phyloP scores from a whole-genome alignment of 2,797 vertebrate genomes.

The Morelia viridis region DNA sequence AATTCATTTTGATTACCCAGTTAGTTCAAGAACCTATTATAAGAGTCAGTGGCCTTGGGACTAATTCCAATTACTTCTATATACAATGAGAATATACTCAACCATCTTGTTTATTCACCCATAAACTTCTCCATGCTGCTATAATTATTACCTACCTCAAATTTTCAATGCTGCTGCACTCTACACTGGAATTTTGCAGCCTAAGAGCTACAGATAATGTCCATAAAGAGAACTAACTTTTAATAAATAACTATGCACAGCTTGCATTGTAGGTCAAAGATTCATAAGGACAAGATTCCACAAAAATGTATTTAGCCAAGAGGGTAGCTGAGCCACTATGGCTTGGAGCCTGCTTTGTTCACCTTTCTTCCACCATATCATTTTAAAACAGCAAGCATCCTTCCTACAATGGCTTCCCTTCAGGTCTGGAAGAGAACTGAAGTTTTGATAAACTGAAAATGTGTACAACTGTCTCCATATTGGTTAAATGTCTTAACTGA shows the following conservation, averaged over 20 bases:
- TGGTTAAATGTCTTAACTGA: background rate
- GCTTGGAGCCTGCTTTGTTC: background rate
- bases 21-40: background rate
- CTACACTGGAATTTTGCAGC: background rate
- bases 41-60: background rate
- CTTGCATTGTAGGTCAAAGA: background rate
- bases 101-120: background rate
- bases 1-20: background rate
- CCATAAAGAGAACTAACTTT: background rate
- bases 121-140: background rate
- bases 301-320: background rate
- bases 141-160: background rate
- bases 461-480: background rate
- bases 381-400: background rate
- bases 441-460: background rate
- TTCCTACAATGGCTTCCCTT: background rate
- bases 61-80: background rate
- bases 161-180: background rate
- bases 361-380: background rate
- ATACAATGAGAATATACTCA: background rate
- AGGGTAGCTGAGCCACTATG: background rate
- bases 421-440: background rate
- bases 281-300: background rate
- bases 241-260: conserved; percentile 9
- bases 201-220: background rate